A percentile compares a stretch with the other conserved stretches of the same genome.
phyloP scores from a whole-genome alignment of 2,888 invertebrate genomes.

The Priocnemis perturbator region DNA sequence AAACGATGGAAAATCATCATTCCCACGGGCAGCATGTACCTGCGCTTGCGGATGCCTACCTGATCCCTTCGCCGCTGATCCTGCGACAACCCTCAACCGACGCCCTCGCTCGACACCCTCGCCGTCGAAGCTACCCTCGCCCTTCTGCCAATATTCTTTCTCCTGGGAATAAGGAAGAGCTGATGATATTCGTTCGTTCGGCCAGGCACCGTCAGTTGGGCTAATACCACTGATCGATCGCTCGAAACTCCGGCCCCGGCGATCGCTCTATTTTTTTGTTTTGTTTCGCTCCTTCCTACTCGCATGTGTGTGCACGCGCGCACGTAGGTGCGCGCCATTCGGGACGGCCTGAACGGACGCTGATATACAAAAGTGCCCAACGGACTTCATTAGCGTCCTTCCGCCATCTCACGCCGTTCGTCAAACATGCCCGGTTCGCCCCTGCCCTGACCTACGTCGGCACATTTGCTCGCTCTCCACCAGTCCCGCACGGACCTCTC shows the following conservation, averaged over 20 bases:
- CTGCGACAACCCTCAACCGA: no score
- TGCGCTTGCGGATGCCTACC: no score
- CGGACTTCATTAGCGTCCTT: slow-evolving; percentile 28
- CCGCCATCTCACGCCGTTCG: slow-evolving; percentile 10
- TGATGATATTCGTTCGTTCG: slow-evolving; percentile 25
- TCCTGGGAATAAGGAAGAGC: not conserved
- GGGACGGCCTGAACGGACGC: not conserved
- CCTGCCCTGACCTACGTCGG: slow-evolving; percentile 13
- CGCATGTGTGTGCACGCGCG: no score
- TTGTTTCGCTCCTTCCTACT: no score
- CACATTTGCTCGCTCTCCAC: slow-evolving; percentile 12
- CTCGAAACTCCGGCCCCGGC: slow-evolving; percentile 24
- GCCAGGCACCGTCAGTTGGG: slow-evolving; percentile 19
- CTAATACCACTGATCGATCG: slow-evolving; percentile 33
- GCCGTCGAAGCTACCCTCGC: no score
- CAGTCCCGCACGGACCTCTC: not conserved
- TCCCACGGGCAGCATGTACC: no score
- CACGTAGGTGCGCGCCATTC: not conserved
- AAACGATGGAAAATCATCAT: no score
- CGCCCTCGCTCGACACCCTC: no score
- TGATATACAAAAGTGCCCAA: slow-evolving; percentile 24
- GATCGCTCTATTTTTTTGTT: not conserved
- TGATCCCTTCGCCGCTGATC: no score
- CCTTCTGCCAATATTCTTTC: no score
- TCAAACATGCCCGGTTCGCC: not conserved